Conservation (phyloP, 2,797 vertebrate species). For the Hapalemur alaotrensis region DNA sequence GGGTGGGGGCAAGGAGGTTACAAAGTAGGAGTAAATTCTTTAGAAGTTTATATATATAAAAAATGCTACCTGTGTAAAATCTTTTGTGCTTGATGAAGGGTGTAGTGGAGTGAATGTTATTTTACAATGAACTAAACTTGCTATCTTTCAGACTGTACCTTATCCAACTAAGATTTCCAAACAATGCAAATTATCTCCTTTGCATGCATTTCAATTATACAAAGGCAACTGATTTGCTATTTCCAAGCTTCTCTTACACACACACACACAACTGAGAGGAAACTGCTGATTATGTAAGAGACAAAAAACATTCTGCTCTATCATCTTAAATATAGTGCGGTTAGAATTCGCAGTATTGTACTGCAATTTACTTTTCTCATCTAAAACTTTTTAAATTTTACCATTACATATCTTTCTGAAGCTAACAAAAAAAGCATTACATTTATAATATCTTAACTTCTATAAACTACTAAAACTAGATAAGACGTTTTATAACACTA, state of each 20-base stretch:
- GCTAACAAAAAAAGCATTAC: background rate
- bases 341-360: background rate
- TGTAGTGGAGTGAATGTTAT: background rate
- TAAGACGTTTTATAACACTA: background rate
- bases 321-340: background rate
- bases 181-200: constrained; percentile 35
- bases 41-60: background rate
- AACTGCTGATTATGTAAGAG: background rate
- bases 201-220: background rate
- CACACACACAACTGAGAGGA: background rate
- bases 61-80: background rate
- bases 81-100: background rate
- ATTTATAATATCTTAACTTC: background rate
- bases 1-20: accelerated
- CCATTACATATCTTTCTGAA: background rate
- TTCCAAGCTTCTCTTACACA: constrained; percentile 8
- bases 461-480: background rate
- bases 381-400: background rate
- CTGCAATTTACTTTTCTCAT: background rate
- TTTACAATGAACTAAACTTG: background rate
- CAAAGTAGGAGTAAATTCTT: constrained; percentile 2
- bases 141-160: background rate
- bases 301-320: background rate
- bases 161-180: background rate
- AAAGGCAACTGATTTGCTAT: background rate